Percentiles rank a stretch among this genome's conserved stretches.
phyloP scores from a whole-genome alignment of 2,797 vertebrate species.

The Acrossocheilus fasciatus region DNA sequence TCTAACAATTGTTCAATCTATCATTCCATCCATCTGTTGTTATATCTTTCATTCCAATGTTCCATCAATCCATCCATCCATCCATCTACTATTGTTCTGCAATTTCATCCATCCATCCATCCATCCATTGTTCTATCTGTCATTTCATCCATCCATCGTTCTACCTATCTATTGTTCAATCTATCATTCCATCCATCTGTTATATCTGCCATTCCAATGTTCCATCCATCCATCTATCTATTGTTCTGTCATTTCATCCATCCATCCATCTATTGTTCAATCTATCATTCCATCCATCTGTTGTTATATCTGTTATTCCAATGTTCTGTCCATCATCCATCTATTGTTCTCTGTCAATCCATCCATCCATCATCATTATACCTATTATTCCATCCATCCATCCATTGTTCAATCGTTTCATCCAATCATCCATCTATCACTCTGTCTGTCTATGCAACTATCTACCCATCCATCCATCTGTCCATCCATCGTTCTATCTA shows the following conservation, averaged over 20 bases:
- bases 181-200: neutral
- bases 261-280: fast-evolving
- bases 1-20: too few species aligned
- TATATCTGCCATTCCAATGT: too few species aligned
- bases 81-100: too few species aligned
- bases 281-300: too few species aligned
- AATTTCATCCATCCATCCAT: too few species aligned
- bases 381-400: too few species aligned
- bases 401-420: neutral
- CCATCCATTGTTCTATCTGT: neutral
- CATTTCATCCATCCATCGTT: fast-evolving
- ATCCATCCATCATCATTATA: too few species aligned
- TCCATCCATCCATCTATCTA: neutral
- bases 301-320: neutral
- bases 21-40: too few species aligned
- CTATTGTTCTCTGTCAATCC: neutral
- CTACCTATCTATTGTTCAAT: neutral
- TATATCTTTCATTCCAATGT: too few species aligned
- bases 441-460: fast-evolving
- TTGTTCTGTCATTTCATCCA: too few species aligned
- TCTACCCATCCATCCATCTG: neutral
- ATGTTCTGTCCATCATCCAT: neutral
- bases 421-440: fast-evolving
- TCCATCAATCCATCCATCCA: neutral
- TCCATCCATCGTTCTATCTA: neutral